Base-by-base conservation (phyloP, 1,140 invertebrate genomes). In the Dysdera silvatica region DNA sequence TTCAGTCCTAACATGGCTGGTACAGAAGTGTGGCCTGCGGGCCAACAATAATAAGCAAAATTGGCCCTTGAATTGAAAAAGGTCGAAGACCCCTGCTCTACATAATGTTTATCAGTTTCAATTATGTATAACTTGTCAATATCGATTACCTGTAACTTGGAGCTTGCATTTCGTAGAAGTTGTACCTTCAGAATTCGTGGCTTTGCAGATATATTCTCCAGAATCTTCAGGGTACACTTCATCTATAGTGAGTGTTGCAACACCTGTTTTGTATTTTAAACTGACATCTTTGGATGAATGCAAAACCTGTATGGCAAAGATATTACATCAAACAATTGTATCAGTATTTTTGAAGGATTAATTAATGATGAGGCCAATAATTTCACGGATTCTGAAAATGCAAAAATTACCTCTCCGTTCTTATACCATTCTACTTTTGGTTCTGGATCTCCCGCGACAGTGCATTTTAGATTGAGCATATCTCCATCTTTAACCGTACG, bases 171-270 rank as follows among this genome's bases (percentile, higher is more conserved):
- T 85, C 33, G 89, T 92, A 71, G 89, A 87, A 0, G 83, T 80
- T n/a, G 83, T 81, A 62, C 91, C 91, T 60, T 92, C 82, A 55
- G 89, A 89, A 77, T 97, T 98, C 47, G 83, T 88, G 24, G 95
- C 95, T 72, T 86, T 87, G 72, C 92, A 93, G 5, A 82, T 80
- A 73, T 92, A 95, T 61, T 85, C 82, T 28, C 91, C 92, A 73
- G 91, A 91, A 76, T 96, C 92, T 78, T 95, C 91, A 2, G 91
- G 92, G 81, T 91, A 95, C 56, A 94, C 84, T 80, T 95, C 91
- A 66, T 86, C 87, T 67, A 95, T 95, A 20, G 84, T 84, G 18
- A 95, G 77, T 31, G 85, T 87, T 1, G 91, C 90, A 45, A 89
- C 80, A 24, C 91, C 87, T 71, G 87, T 87, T 74, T 89, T 89